A percentile compares a stretch with the other conserved stretches of the same genome.
Evolutionary conservation across 2,888 invertebrate genomes (phyloP).

Genomic region (Germaria angustata): DNA sequence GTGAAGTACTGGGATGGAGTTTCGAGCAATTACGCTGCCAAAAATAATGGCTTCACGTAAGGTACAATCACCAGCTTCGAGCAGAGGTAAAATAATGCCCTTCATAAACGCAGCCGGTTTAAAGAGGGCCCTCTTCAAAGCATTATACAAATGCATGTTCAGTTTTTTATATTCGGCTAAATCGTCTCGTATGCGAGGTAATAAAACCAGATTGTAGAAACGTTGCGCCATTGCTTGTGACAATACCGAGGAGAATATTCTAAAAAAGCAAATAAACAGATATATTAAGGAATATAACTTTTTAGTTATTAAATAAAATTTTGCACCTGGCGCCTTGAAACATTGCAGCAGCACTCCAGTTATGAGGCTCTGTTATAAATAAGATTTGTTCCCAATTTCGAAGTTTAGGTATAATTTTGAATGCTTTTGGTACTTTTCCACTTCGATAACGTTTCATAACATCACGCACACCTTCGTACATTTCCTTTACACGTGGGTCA

Average conservation of each 20-base stretch:
- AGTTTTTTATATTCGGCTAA: slow-evolving; percentile 96
- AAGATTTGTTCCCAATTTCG: slow-evolving; percentile 96
- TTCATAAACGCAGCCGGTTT: slow-evolving; percentile 99
- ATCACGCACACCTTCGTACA: slow-evolving; percentile 95
- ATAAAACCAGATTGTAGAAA: slow-evolving; percentile 94
- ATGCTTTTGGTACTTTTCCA: slow-evolving; percentile 98
- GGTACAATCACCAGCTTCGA: slow-evolving; percentile 95
- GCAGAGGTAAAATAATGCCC: slow-evolving; percentile 87
- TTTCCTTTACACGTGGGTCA: slow-evolving; percentile 89
- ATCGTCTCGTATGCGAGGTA: slow-evolving; percentile 96
- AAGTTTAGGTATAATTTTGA: slow-evolving; percentile 96
- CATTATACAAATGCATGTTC: slow-evolving; percentile 98
- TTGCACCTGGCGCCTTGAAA: slow-evolving; percentile 84
- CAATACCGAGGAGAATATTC: slow-evolving; percentile 98
- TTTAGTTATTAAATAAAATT: background rate
- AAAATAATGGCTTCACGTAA: slow-evolving; percentile 97
- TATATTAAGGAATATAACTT: background rate
- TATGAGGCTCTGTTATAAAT: slow-evolving; percentile 93
- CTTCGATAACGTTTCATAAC: slow-evolving; percentile 94
- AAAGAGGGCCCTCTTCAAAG: slow-evolving; percentile 94
- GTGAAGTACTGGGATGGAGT: slow-evolving; percentile 96
- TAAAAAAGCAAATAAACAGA: slow-evolving; percentile 78
- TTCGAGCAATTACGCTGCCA: slow-evolving; percentile 93
- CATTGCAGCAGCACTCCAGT: slow-evolving; percentile 98
- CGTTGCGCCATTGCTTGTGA: slow-evolving; percentile 98